Percentiles rank a stretch among this genome's conserved stretches.
Conservation (phyloP, 1,140 invertebrate genomes). For the Caenorhabditis inopinata region DNA sequence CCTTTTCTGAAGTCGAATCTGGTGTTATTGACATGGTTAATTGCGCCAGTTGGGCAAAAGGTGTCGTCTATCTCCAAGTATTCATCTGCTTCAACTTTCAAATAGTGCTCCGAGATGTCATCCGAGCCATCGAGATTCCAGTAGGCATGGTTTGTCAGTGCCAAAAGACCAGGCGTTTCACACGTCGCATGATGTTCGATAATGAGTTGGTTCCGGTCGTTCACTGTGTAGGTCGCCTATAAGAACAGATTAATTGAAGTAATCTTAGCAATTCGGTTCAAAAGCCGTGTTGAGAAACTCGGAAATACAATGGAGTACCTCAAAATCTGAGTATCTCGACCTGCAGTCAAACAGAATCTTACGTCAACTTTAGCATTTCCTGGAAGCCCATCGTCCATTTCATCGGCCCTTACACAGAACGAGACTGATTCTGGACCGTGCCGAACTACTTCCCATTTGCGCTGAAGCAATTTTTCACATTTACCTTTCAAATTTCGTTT, state of each 20-base stretch:
- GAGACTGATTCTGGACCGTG: constrained; percentile 14
- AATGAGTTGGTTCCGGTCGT: constrained; percentile 34
- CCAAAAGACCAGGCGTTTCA: neutral
- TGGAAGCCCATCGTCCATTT: constrained; percentile 16
- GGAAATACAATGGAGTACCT: neutral
- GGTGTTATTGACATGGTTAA: neutral
- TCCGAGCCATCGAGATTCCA: constrained; percentile 37
- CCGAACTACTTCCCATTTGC: constrained; percentile 37
- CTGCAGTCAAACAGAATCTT: neutral
- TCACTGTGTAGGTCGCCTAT: constrained; percentile 32
- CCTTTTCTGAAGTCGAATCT: constrained; percentile 3
- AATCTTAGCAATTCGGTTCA: too few species aligned
- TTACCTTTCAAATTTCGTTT: too few species aligned
- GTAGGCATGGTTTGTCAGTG: constrained; percentile 29
- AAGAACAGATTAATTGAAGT: too few species aligned
- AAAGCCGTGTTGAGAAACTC: neutral
- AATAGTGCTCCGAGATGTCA: neutral
- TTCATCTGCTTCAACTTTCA: neutral
- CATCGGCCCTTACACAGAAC: neutral
- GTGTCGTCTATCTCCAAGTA: constrained; percentile 14
- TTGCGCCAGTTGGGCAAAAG: constrained; percentile 24
- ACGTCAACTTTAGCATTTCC: constrained; percentile 37
- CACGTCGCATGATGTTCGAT: constrained; percentile 31
- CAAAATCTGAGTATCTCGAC: neutral
- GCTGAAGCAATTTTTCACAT: too few species aligned